Evolutionary conservation across 2,888 invertebrate genomes (phyloP).

Genomic region (Rhyacophila evoluta): DNA sequence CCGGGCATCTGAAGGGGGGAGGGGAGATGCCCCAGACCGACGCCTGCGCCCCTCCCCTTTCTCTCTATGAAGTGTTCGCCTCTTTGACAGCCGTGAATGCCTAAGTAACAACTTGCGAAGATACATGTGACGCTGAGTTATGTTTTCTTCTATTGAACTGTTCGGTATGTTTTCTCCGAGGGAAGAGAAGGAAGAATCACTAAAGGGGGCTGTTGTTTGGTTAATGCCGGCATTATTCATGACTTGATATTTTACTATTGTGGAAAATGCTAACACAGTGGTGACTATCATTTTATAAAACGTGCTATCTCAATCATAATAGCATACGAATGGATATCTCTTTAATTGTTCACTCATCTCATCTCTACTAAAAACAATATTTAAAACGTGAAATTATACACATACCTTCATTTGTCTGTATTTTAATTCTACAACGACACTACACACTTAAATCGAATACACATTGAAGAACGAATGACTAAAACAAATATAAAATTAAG

Average conservation of each 20-base stretch:
- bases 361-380: no score
- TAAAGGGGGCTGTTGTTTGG: not conserved
- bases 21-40: not conserved
- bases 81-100: slow-evolving; percentile 55
- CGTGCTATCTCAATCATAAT: no score
- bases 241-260: slow-evolving; percentile 11
- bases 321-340: no score
- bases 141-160: slow-evolving; percentile 52
- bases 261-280: not conserved
- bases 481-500: no score
- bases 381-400: no score
- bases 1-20: slow-evolving; percentile 14
- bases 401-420: no score
- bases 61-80: slow-evolving; percentile 49
- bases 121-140: slow-evolving; percentile 52
- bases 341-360: no score
- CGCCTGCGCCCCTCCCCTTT: slow-evolving; percentile 25
- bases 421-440: no score
- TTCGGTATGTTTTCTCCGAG: slow-evolving; percentile 41
- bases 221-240: slow-evolving; percentile 30
- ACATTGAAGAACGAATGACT: no score
- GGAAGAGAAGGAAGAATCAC: not conserved
- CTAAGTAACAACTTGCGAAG: slow-evolving; percentile 54
- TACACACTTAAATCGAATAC: no score
- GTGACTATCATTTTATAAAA: no score